These are phyloP conservation scores for Bufotes viridis DNA, from an alignment of 2,797 vertebrate species.

Conservation along the genomic window DNA sequence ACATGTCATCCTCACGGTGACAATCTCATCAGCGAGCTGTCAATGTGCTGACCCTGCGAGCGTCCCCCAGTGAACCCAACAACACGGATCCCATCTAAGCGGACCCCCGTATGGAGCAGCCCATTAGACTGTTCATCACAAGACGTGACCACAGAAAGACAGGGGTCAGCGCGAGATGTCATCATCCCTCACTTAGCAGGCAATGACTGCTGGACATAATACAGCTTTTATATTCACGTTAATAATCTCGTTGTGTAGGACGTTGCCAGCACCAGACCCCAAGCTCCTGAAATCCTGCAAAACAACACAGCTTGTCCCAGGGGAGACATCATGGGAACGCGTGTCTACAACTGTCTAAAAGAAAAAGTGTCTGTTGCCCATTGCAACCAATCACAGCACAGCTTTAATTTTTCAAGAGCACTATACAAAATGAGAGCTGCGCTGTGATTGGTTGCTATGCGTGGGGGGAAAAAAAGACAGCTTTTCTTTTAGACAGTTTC, in stretches of 20 bases:
- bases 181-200: background rate
- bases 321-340: background rate
- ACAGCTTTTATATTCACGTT: background rate
- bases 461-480: no score
- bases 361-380: no score
- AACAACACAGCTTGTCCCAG: background rate
- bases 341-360: no score
- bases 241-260: background rate
- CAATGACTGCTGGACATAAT: background rate
- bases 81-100: background rate
- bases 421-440: no score
- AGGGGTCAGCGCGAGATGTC: background rate
- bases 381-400: no score
- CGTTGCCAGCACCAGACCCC: background rate
- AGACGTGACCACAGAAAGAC: background rate
- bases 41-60: background rate
- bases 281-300: background rate
- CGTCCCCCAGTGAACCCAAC: background rate
- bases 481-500: no score
- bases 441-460: no score
- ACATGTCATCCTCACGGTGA: background rate
- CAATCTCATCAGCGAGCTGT: constrained; percentile 9
- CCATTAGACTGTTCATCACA: constrained; percentile 7
- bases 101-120: background rate
- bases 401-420: no score